Evolutionary conservation across 2,888 invertebrate species (phyloP), one percentile per base, ranked within the genome.

Genomic region (Dyspetes luteomarginatus): DNA sequence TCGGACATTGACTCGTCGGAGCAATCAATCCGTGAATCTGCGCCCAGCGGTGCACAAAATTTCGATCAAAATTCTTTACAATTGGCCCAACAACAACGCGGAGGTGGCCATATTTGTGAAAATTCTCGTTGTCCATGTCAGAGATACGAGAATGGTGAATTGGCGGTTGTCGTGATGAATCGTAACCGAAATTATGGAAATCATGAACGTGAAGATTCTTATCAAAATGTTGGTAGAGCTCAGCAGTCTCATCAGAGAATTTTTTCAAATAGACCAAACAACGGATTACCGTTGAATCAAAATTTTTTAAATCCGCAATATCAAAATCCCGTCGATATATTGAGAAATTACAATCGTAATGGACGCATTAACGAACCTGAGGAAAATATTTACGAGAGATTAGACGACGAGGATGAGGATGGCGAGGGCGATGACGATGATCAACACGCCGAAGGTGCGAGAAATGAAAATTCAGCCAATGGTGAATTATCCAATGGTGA

Each of bases 321-420:
- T 65, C 91, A 90, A 76, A 91, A 90, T 80, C 90, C 89, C 4
- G 87, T 89, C 1, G 90, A 90, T 74, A 50, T 90, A 3, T 79
- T 89, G 60, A 83, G 85, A 7, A 88, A 88, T 71, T 83, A 85
- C 48, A 86, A 89, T 79, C 83, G 88, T n/a, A 89, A 89, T 85
- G 91, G 91, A 86, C 91, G 91, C 60, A 88, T 89, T 2, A 88
- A 91, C 30, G 91, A 91, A 74, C 88, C 90, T 1, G 91, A 92
- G 68, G 92, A 92, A 80, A 92, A 92, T 84, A 92, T 92, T 78
- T 93, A 92, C 83, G 92, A 92, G 74, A 87, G 90, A 76, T 81
- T 91, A 30, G 92, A 92, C 76, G 89, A 90, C 30, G 89, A 88
- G 43, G 84, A 84, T 12, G 85, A 86, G 17, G 93, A 93, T 86